Base-by-base conservation (phyloP, 2,888 invertebrate genomes). In the Leucania comma region DNA sequence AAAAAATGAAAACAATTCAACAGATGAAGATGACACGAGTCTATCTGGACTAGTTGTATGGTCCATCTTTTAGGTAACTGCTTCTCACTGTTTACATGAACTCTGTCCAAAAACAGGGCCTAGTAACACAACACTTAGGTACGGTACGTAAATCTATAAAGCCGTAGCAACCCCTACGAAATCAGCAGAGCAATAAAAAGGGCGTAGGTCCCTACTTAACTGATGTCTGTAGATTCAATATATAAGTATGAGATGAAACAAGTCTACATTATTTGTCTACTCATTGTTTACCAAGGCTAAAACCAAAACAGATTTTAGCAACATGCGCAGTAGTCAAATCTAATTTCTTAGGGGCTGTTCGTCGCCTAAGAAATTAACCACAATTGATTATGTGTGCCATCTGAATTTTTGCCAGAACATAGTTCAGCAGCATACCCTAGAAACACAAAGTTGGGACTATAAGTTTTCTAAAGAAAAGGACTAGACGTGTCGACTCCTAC, bases 1-100 rank as follows among this genome's bases (percentile, higher is more conserved):
- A n/a, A n/a, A n/a, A n/a, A n/a, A n/a, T n/a, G n/a, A n/a, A n/a
- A 46, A 71, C 20, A 57, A 46, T 26, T 56, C 26, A 56, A 68
- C 32, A 35, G 29, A 51, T 51, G 72, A 32, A 12, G 12, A 26
- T 54, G 50, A n/a, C n/a, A 4, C 29, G 29, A n/a, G n/a, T 5
- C 14, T 51, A 50, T 22, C 1, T 50, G 12, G n/a, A 22, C 50
- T 50, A 50, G 9, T 10, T 9, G 9, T 48, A 9, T 1, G 9
- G n/a, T n/a, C 22, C 50, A 50, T 10, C 4, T n/a, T 3, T n/a
- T 9, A n/a, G n/a, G 9, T n/a, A 9, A 2, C n/a, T 48, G 6
- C 2, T 57, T 24, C 5, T 22, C 2, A 53, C n/a, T 68, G 48
- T 74, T 32, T 74, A 56, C 5, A 20, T 48, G 14, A 22, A 54